phyloP scores from a whole-genome alignment of 1,140 invertebrate genomes.

The Tetramorium parvispinum region DNA sequence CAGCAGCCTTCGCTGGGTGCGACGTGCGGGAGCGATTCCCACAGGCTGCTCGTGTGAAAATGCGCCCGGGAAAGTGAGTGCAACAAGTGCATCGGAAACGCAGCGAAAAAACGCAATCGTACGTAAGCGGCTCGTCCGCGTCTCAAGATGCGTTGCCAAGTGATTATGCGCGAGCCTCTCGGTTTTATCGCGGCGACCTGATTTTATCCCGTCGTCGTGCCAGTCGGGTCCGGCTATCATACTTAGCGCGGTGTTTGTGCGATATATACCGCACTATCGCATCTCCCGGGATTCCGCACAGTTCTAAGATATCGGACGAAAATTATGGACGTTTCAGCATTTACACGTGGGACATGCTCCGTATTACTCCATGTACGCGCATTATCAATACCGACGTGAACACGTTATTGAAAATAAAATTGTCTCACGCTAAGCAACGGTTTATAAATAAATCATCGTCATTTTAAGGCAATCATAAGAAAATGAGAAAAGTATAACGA shows the following conservation, averaged over 20 bases:
- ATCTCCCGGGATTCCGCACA: conserved; percentile 39
- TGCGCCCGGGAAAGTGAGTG: conserved; percentile 77
- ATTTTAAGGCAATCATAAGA: conserved; percentile 49
- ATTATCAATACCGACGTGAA: conserved; percentile 59
- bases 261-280: conserved; percentile 67
- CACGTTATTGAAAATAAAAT: conserved; percentile 61
- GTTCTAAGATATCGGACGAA: conserved; percentile 59
- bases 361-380: conserved; percentile 55
- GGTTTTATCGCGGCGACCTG: conserved; percentile 35
- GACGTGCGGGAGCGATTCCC: conserved; percentile 77
- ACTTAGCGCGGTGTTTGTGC: conserved; percentile 57
- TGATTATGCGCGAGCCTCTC: conserved; percentile 3
- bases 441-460: conserved; percentile 68
- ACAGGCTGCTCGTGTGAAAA: conserved; percentile 81
- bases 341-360: conserved; percentile 59
- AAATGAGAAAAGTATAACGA: neutral
- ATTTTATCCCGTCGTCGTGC: conserved; percentile 26
- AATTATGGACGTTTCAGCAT: conserved; percentile 66
- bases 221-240: conserved; percentile 55
- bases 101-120: neutral
- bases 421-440: conserved; percentile 28
- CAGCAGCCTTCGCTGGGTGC: conserved; percentile 68
- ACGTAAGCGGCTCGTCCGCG: neutral
- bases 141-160: neutral
- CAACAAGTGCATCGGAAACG: conserved; percentile 75